These are phyloP conservation scores for Caenorhabditis zanzibari DNA, from an alignment of 2,888 invertebrate species.

Conservation along the genomic window DNA sequence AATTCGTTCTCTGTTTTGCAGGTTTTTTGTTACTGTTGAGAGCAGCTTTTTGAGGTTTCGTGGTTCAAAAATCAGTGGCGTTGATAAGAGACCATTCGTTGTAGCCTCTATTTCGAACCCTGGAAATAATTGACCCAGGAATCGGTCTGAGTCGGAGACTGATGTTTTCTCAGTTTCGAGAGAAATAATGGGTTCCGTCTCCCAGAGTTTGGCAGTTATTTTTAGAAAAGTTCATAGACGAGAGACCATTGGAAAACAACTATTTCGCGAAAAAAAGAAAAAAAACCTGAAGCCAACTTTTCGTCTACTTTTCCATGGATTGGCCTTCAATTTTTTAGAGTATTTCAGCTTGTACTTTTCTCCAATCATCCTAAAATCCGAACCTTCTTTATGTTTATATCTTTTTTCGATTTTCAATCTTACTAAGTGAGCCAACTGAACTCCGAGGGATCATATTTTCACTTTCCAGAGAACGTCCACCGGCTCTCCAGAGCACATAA, in stretches of 20 bases:
- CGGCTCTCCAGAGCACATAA: slow-evolving; percentile 37
- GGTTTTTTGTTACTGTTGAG: slow-evolving; percentile 6
- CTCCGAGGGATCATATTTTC: slow-evolving; percentile 4
- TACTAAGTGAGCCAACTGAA: background rate
- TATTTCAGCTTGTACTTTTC: background rate
- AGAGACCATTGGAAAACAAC: background rate
- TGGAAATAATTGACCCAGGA: background rate
- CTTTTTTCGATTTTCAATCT: background rate
- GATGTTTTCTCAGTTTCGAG: background rate
- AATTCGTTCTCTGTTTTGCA: slow-evolving; percentile 17
- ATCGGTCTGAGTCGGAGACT: background rate
- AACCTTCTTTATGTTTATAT: background rate
- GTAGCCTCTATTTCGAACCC: too few relatives aligned
- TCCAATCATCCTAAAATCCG: background rate
- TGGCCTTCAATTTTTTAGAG: too few relatives aligned
- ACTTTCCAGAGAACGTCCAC: slow-evolving; percentile 29
- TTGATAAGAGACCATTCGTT: background rate
- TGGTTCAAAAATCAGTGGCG: background rate
- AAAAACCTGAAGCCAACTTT: too few relatives aligned
- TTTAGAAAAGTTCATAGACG: slow-evolving; percentile 10
- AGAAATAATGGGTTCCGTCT: slow-evolving; percentile 3
- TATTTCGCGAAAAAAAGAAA: too few relatives aligned
- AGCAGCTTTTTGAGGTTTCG: background rate
- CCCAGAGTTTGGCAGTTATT: background rate
- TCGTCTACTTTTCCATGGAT: too few relatives aligned